Percentiles rank a stretch among this genome's conserved stretches.
phyloP scores from a whole-genome alignment of 2,797 vertebrate species.

The Periparus ater region DNA sequence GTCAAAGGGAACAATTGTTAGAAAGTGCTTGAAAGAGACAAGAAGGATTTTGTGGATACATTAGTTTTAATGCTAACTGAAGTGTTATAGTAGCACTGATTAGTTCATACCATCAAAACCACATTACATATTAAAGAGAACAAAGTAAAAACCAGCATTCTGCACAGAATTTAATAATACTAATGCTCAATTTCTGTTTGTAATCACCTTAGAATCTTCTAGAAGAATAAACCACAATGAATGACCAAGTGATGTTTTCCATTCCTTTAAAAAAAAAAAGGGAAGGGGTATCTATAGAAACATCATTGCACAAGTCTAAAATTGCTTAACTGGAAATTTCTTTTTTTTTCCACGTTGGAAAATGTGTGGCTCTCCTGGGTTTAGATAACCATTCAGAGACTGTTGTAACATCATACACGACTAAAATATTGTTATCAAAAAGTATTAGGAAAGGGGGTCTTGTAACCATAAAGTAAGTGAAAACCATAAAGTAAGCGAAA shows the following conservation, averaged over 20 bases:
- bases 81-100: not conserved
- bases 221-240: not conserved
- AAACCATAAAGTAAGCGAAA: too few relatives aligned
- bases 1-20: not conserved
- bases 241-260: not conserved
- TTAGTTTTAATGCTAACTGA: not conserved
- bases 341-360: not conserved
- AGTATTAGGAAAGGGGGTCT: not conserved
- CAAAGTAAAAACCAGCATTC: not conserved
- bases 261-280: not conserved
- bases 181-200: not conserved
- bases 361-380: not conserved
- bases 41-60: not conserved
- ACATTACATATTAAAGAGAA: not conserved
- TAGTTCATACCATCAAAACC: not conserved
- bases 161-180: not conserved
- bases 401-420: not conserved
- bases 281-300: rapidly evolving
- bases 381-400: not conserved
- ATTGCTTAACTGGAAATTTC: not conserved
- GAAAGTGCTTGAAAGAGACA: not conserved
- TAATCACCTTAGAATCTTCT: not conserved
- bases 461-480: not conserved
- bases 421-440: not conserved
- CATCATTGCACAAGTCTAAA: not conserved